Evolutionary conservation across 2,888 invertebrate genomes (phyloP).

Genomic region (Ephialtes manifestator): DNA sequence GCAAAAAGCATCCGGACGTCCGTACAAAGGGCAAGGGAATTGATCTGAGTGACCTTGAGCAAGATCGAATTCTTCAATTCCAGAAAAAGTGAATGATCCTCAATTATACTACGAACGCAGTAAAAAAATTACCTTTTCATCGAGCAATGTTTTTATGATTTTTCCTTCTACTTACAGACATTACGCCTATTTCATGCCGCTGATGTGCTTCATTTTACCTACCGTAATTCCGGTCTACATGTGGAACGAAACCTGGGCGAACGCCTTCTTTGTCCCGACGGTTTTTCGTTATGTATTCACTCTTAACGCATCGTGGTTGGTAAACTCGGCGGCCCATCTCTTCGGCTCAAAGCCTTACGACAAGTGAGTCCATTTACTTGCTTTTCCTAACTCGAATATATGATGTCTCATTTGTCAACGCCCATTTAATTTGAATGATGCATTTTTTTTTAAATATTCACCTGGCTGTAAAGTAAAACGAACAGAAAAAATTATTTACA

Average conservation of each 20-base stretch:
- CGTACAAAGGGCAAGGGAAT: constrained; percentile 94
- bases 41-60: constrained; percentile 93
- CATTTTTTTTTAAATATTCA: neutral
- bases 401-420: neutral
- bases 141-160: constrained; percentile 23
- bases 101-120: too few species aligned
- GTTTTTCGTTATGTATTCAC: constrained; percentile 91
- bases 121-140: neutral
- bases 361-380: constrained; percentile 86
- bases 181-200: constrained; percentile 89
- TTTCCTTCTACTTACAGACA: constrained; percentile 86
- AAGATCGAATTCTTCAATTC: constrained; percentile 94
- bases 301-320: constrained; percentile 95
- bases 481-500: neutral
- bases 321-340: constrained; percentile 95
- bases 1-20: constrained; percentile 96
- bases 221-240: constrained; percentile 89
- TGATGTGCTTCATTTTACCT: constrained; percentile 92
- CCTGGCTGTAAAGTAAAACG: neutral
- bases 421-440: too few species aligned
- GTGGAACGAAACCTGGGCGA: constrained; percentile 91
- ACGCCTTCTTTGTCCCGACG: constrained; percentile 90
- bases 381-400: constrained; percentile 16
- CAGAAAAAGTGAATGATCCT: constrained; percentile 93
- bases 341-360: constrained; percentile 92